Evolutionary conservation across 2,797 vertebrate species (phyloP).

Genomic region (Bovichtus variegatus): DNA sequence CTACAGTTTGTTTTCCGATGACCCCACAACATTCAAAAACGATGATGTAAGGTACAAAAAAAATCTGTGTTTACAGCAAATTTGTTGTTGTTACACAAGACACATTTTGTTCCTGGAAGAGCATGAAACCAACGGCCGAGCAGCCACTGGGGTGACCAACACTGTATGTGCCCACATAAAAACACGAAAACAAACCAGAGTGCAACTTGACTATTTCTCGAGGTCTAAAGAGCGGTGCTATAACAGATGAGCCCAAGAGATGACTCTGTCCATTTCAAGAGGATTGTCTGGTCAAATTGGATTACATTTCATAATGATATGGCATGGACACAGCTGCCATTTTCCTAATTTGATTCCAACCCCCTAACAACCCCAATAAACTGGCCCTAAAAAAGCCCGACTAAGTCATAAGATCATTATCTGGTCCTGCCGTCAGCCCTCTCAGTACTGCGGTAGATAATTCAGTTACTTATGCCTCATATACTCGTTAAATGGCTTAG

Average conservation of each 20-base stretch:
- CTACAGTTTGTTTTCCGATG: slow-evolving; percentile 25
- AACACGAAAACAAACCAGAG: slow-evolving; percentile 34
- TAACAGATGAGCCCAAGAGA: slow-evolving; percentile 56
- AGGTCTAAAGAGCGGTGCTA: slow-evolving; percentile 48
- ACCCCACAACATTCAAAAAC: slow-evolving; percentile 28
- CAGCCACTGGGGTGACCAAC: slow-evolving; percentile 1
- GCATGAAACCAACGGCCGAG: background rate
- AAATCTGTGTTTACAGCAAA: slow-evolving; percentile 9
- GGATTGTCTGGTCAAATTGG: slow-evolving; percentile 81
- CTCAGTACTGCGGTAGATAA: slow-evolving; percentile 49
- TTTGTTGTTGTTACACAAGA: background rate
- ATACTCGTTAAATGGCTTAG: slow-evolving; percentile 48
- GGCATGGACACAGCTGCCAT: slow-evolving; percentile 82
- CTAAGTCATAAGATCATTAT: slow-evolving; percentile 78
- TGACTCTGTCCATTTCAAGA: slow-evolving; percentile 71
- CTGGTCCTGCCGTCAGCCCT: slow-evolving; percentile 51
- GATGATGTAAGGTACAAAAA: slow-evolving; percentile 9
- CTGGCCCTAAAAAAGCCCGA: slow-evolving; percentile 76
- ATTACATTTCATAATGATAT: slow-evolving; percentile 83
- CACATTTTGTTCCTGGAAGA: slow-evolving; percentile 23
- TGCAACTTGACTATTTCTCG: slow-evolving; percentile 44
- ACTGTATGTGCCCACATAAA: background rate
- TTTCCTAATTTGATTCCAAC: slow-evolving; percentile 82
- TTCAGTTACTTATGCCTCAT: slow-evolving; percentile 60
- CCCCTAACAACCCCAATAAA: slow-evolving; percentile 80